phyloP scores from a whole-genome alignment of 2,888 invertebrate genomes.

The Ophion costatus region DNA sequence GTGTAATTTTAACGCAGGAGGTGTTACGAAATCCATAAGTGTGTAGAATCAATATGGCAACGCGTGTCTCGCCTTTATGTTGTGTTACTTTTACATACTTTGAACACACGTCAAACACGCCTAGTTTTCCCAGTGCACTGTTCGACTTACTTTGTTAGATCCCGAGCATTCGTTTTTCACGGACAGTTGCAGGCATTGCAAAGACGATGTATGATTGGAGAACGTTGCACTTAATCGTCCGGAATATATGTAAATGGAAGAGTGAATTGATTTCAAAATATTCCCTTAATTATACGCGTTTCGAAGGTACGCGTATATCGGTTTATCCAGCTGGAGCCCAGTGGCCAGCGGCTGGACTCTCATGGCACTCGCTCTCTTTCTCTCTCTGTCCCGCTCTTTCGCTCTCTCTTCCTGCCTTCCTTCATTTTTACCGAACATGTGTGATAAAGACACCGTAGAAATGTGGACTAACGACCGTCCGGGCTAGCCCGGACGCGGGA shows the following conservation, averaged over 20 bases:
- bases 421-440: constrained; percentile 52
- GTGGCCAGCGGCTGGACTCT: constrained; percentile 12
- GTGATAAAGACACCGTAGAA: constrained; percentile 69
- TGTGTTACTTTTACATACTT: no score
- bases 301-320: constrained; percentile 21
- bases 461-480: constrained; percentile 67
- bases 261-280: constrained; percentile 37
- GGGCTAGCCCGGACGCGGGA: constrained; percentile 57
- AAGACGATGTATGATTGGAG: background rate
- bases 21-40: no score
- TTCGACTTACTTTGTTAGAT: constrained; percentile 46
- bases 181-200: constrained; percentile 4
- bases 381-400: background rate
- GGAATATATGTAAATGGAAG: constrained; percentile 19
- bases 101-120: no score
- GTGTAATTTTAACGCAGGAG: no score
- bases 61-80: no score
- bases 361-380: background rate
- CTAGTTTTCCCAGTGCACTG: no score
- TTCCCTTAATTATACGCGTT: constrained; percentile 5
- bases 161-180: constrained; percentile 32
- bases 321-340: constrained; percentile 17
- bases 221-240: constrained; percentile 8
- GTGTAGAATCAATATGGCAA: no score
- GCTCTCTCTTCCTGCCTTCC: background rate